Conservation (phyloP, 2,888 invertebrate species). For the Lasioglossum leucozonium region DNA sequence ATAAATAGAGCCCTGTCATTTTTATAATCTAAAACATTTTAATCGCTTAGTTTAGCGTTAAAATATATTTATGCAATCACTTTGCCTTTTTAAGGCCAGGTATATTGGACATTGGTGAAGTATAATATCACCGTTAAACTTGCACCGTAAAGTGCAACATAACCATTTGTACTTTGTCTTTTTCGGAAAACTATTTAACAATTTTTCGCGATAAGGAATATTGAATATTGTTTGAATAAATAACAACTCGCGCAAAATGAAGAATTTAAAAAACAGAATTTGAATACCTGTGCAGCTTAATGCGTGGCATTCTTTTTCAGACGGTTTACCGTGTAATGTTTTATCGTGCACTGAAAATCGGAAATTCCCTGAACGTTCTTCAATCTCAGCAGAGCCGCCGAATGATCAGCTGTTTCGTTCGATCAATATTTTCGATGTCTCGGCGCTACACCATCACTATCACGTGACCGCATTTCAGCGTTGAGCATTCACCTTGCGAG, state of each 20-base stretch:
- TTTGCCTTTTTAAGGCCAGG: no score
- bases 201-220: not conserved
- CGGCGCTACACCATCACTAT: not conserved
- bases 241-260: not conserved
- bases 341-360: not conserved
- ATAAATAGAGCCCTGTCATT: no score
- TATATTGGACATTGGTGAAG: not conserved
- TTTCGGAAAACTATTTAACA: not conserved
- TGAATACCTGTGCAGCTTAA: not conserved
- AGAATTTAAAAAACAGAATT: not conserved
- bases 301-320: not conserved
- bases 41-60: not conserved
- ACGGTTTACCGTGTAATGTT: not conserved
- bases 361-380: not conserved
- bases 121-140: not conserved
- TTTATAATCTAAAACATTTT: no score
- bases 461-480: conserved; percentile 12
- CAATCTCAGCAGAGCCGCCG: not conserved
- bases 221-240: not conserved
- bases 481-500: conserved; percentile 2
- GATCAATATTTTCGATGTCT: conserved; percentile 16
- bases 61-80: no score
- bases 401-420: conserved; percentile 16
- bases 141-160: no score
- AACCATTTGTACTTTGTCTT: not conserved